A percentile compares a stretch with the other conserved stretches of the same genome.
These are phyloP conservation scores for Odontesthes bonariensis DNA, from an alignment of 2,113 vertebrate species.

Conservation along the genomic window DNA sequence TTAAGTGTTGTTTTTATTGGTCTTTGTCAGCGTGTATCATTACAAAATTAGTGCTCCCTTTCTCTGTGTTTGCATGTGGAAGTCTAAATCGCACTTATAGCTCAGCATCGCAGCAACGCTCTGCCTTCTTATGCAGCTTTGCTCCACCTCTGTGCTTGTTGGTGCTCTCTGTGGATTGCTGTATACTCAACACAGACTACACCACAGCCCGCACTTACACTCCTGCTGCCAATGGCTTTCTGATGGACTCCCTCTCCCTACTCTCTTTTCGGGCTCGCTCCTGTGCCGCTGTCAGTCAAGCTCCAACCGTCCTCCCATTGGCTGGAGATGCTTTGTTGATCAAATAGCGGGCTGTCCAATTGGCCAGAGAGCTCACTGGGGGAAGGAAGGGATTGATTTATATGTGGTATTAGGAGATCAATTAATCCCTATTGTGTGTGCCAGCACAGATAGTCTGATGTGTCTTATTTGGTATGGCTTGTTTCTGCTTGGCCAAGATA, in stretches of 20 bases:
- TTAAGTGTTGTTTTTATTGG: not conserved
- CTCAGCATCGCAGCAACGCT: not conserved
- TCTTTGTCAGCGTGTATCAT: slow-evolving; percentile 4
- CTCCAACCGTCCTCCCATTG: slow-evolving; percentile 65
- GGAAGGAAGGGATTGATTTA: slow-evolving; percentile 83
- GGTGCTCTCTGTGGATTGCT: slow-evolving; percentile 39
- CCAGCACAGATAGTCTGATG: slow-evolving; percentile 84
- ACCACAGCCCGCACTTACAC: slow-evolving; percentile 53
- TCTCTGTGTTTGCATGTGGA: not conserved
- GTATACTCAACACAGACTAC: slow-evolving; percentile 40
- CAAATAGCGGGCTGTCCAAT: slow-evolving; percentile 68
- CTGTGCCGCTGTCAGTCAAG: slow-evolving; percentile 67
- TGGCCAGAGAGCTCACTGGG: slow-evolving; percentile 71
- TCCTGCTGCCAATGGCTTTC: slow-evolving; percentile 74
- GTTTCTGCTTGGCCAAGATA: slow-evolving; percentile 83
- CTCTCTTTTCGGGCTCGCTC: slow-evolving; percentile 59
- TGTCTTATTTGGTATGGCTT: slow-evolving; percentile 84
- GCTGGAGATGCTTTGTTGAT: slow-evolving; percentile 72
- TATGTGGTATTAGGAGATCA: slow-evolving; percentile 87
- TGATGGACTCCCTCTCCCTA: slow-evolving; percentile 78
- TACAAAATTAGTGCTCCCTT: slow-evolving; percentile 1
- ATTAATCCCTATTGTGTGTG: slow-evolving; percentile 89
- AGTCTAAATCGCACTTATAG: slow-evolving; percentile 4
- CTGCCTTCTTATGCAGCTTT: slow-evolving; percentile 27
- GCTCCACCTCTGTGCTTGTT: slow-evolving; percentile 36